Percentiles rank a stretch among this genome's conserved stretches.
These are phyloP conservation scores for Leptinotarsa lineolata DNA, from an alignment of 1,140 invertebrate genomes.

Conservation along the genomic window DNA sequence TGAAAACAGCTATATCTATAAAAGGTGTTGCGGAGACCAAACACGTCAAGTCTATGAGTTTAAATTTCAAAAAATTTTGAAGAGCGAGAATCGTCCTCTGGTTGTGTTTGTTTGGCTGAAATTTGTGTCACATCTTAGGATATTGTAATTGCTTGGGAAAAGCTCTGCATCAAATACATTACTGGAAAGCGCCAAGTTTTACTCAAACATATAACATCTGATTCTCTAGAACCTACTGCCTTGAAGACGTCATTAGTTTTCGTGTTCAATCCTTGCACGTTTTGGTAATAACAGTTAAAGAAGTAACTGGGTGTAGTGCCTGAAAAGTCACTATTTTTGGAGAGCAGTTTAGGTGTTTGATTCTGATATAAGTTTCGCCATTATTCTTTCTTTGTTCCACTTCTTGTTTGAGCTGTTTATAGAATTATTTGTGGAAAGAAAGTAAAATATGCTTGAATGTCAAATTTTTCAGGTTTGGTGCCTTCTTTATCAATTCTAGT, in stretches of 20 bases:
- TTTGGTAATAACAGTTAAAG: conserved; percentile 6
- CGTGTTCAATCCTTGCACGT: neutral
- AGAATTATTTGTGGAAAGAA: neutral
- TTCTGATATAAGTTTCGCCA: neutral
- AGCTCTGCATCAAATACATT: conserved; percentile 15
- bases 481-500: too few relatives aligned
- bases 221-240: neutral
- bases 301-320: conserved; percentile 10
- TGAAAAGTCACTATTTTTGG: conserved; percentile 15
- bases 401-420: too few relatives aligned
- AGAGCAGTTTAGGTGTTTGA: neutral
- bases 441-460: neutral
- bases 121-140: conserved; percentile 3
- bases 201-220: too few relatives aligned
- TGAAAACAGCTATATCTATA: too few relatives aligned
- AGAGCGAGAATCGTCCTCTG: too few relatives aligned
- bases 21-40: too few relatives aligned
- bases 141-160: conserved; percentile 9
- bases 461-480: too few relatives aligned
- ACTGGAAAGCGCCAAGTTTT: neutral
- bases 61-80: too few relatives aligned
- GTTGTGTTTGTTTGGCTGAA: neutral
- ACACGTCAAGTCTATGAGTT: too few relatives aligned
- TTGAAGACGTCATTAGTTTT: neutral
- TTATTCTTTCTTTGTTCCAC: neutral